Conservation (phyloP, 1,140 invertebrate genomes). For the Cyphomyrmex costatus region DNA sequence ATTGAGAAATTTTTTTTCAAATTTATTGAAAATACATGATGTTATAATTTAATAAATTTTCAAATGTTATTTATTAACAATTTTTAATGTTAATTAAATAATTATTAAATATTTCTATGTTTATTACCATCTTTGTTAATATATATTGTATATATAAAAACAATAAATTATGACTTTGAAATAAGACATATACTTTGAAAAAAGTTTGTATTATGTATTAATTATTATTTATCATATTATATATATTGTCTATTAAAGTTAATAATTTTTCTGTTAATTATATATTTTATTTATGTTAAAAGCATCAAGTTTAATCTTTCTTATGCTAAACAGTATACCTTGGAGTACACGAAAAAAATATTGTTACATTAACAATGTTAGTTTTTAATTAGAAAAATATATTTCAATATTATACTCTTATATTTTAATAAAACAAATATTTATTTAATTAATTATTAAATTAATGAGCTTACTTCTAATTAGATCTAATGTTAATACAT, state of each 20-base stretch:
- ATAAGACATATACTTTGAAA: too few relatives aligned
- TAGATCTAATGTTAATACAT: neutral
- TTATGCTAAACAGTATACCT: too few relatives aligned
- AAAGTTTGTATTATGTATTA: too few relatives aligned
- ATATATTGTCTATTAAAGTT: neutral
- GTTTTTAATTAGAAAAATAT: too few relatives aligned
- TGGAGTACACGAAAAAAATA: neutral
- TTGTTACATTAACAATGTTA: neutral
- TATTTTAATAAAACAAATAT: neutral
- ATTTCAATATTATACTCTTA: neutral
- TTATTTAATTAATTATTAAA: neutral
- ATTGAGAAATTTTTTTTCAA: neutral
- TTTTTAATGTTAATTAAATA: neutral
- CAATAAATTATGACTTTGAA: too few relatives aligned
- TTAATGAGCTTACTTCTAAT: neutral
- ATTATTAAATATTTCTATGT: neutral
- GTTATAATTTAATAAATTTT: neutral
- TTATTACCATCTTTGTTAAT: too few relatives aligned
- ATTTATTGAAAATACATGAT: neutral
- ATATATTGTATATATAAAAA: too few relatives aligned
- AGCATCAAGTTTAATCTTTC: too few relatives aligned
- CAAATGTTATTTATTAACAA: too few relatives aligned
- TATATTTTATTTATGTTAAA: neutral
- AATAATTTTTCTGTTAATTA: conserved; percentile 3
- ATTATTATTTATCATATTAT: too few relatives aligned